Evolutionary conservation across 2,797 vertebrate genomes (phyloP).

Genomic region (Coluber constrictor): DNA sequence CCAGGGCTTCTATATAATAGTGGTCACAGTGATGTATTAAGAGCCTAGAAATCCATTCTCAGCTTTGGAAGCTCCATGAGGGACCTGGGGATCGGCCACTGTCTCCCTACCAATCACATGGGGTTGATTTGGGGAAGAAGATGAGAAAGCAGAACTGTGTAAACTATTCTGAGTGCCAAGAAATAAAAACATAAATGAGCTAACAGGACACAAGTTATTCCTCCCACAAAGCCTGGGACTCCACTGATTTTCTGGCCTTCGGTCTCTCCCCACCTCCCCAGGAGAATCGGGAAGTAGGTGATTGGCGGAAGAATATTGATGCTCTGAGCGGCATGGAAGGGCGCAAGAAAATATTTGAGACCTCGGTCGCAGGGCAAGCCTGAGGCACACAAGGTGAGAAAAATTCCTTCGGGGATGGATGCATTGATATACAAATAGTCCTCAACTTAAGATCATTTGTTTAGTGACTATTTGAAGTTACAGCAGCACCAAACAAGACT

Average conservation of each 20-base stretch:
- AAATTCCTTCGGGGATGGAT: neutral
- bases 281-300: slow-evolving; percentile 87
- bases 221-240: neutral
- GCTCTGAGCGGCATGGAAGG: slow-evolving; percentile 92
- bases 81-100: neutral
- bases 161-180: neutral
- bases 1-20: neutral
- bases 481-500: neutral
- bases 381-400: slow-evolving; percentile 15
- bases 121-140: neutral
- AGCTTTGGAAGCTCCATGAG: neutral
- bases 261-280: slow-evolving; percentile 41
- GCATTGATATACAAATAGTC: neutral
- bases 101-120: neutral
- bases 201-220: neutral
- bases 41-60: neutral
- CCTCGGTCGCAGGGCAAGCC: slow-evolving; percentile 67
- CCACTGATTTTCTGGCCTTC: neutral
- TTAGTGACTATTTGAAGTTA: neutral
- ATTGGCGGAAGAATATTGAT: slow-evolving; percentile 91
- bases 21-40: neutral
- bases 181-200: neutral
- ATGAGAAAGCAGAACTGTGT: neutral
- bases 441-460: neutral
- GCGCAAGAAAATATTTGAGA: slow-evolving; percentile 91